Conservation (phyloP, 1,140 invertebrate species). For the Drosophila quadrilineata region DNA sequence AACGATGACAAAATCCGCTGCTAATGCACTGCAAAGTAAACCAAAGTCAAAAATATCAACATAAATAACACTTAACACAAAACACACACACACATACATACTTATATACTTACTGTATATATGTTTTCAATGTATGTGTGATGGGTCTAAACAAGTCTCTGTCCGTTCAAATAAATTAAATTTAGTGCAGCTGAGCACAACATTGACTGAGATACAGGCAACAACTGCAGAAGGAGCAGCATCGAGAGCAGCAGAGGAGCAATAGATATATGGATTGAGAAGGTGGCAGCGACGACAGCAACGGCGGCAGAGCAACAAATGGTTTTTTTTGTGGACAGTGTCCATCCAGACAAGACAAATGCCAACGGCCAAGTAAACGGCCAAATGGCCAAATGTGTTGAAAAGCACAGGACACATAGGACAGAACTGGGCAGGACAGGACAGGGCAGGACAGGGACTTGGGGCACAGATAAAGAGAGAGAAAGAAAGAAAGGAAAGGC, state of each 20-base stretch:
- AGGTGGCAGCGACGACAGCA: too few relatives aligned
- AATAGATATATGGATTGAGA: too few relatives aligned
- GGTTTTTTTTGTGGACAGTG: slow-evolving; percentile 61
- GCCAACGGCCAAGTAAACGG: slow-evolving; percentile 61
- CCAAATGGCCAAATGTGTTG: slow-evolving; percentile 69
- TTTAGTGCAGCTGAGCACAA: slow-evolving; percentile 65
- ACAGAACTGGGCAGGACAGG: neutral
- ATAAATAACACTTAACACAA: slow-evolving; percentile 71
- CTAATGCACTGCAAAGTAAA: slow-evolving; percentile 69
- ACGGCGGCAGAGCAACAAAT: slow-evolving; percentile 62
- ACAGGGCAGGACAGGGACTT: neutral
- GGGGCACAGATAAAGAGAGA: neutral
- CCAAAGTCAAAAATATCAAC: slow-evolving; percentile 75
- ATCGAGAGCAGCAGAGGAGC: too few relatives aligned
- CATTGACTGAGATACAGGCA: too few relatives aligned
- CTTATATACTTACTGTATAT: neutral
- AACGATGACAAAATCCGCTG: slow-evolving; percentile 47
- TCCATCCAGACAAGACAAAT: slow-evolving; percentile 76
- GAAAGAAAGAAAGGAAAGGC: neutral
- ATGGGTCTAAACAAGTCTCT: slow-evolving; percentile 20
- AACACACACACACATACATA: neutral
- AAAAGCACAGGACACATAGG: slow-evolving; percentile 47
- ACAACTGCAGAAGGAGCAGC: too few relatives aligned
- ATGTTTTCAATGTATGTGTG: too few relatives aligned
- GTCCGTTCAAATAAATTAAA: slow-evolving; percentile 71